Evolutionary conservation across 2,888 invertebrate species (phyloP).

Genomic region (Cylloceria caligata): DNA sequence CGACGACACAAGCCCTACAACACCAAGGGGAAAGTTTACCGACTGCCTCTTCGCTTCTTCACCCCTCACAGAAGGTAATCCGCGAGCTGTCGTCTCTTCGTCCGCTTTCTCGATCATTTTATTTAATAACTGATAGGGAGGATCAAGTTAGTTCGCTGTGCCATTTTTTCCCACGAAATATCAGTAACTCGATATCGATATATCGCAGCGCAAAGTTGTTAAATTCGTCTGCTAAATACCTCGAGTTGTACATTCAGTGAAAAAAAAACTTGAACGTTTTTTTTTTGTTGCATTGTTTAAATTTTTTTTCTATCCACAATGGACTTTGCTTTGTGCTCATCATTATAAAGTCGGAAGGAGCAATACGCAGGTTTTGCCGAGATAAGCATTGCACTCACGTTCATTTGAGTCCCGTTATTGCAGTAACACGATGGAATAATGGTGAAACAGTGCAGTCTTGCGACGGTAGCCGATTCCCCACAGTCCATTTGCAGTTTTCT

Average conservation of each 20-base stretch:
- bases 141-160: background rate
- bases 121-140: background rate
- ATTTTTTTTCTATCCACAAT: background rate
- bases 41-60: constrained; percentile 59
- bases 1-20: constrained; percentile 56
- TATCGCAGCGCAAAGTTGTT: no score
- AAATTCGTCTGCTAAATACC: no score
- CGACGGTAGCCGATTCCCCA: constrained; percentile 9
- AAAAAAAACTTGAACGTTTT: background rate
- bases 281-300: no score
- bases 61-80: constrained; percentile 62
- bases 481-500: constrained; percentile 4
- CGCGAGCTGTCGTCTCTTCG: background rate
- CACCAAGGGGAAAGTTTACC: constrained; percentile 62
- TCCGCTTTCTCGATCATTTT: background rate
- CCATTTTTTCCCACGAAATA: no score
- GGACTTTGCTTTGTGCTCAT: background rate
- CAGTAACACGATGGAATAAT: constrained; percentile 20
- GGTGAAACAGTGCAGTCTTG: constrained; percentile 12
- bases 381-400: constrained; percentile 34
- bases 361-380: constrained; percentile 22
- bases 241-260: background rate
- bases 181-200: no score
- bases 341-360: constrained; percentile 8
- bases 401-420: constrained; percentile 44